These are phyloP conservation scores for Sphinx pinastri DNA, from an alignment of 2,888 invertebrate genomes.

Conservation along the genomic window DNA sequence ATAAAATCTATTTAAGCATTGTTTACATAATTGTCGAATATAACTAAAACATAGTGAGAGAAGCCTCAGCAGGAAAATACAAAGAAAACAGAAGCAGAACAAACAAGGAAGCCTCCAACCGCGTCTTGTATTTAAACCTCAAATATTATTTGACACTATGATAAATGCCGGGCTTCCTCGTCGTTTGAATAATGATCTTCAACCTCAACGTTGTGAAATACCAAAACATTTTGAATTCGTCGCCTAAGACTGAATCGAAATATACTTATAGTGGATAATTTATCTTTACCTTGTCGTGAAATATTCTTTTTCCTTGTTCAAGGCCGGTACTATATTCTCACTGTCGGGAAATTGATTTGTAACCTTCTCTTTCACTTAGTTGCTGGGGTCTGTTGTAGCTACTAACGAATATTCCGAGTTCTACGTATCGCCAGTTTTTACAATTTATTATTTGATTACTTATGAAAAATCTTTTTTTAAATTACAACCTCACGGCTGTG, in stretches of 20 bases:
- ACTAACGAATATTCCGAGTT: too few species aligned
- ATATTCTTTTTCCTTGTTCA: slow-evolving; percentile 19
- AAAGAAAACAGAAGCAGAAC: background rate
- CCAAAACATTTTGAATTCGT: slow-evolving; percentile 18
- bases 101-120: background rate
- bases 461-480: too few species aligned
- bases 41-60: background rate
- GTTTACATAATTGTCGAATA: background rate
- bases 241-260: slow-evolving; percentile 4
- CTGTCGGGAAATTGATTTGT: slow-evolving; percentile 17
- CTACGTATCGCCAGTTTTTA: too few species aligned
- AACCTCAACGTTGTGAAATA: slow-evolving; percentile 20
- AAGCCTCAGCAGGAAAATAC: background rate
- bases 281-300: slow-evolving; percentile 19
- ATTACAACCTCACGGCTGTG: too few species aligned
- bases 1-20: too few species aligned
- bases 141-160: slow-evolving; percentile 37
- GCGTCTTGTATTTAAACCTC: slow-evolving; percentile 10
- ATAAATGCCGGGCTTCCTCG: slow-evolving; percentile 34
- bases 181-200: slow-evolving; percentile 29
- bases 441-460: background rate
- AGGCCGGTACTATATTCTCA: slow-evolving; percentile 8
- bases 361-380: background rate
- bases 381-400: background rate
- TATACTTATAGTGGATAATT: slow-evolving; percentile 16